Percentiles rank a stretch among this genome's conserved stretches.
Evolutionary conservation across 2,888 invertebrate species (phyloP).

Genomic region (Eupithecia insigniata): DNA sequence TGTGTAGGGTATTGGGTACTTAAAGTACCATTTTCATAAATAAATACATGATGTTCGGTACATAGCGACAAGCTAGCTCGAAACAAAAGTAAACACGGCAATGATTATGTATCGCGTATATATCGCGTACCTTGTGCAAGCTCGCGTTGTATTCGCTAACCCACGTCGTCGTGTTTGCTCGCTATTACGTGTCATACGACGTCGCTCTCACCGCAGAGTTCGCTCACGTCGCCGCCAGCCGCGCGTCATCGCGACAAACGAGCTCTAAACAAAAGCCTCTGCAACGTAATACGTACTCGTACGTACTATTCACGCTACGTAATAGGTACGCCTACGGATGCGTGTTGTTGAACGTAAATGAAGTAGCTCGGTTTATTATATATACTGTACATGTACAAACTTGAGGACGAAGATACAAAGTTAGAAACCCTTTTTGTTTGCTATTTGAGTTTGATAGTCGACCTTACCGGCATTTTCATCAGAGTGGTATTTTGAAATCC

Average conservation of each 20-base stretch:
- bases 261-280: slow-evolving; percentile 9
- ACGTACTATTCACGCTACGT: not conserved
- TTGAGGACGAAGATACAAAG: not conserved
- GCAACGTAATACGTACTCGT: not conserved
- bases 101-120: not conserved
- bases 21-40: not conserved
- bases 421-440: not conserved
- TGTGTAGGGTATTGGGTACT: no score
- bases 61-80: not conserved
- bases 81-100: not conserved
- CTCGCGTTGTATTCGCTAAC: not conserved
- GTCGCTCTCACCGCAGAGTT: not conserved
- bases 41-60: not conserved
- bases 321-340: not conserved
- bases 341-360: not conserved
- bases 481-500: no score
- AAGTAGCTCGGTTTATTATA: not conserved
- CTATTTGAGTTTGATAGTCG: not conserved
- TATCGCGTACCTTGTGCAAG: not conserved
- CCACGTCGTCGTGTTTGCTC: not conserved
- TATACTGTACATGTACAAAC: not conserved
- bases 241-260: slow-evolving; percentile 7
- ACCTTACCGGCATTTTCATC: no score
- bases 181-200: not conserved
- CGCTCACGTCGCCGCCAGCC: not conserved